Evolutionary conservation across 1,140 invertebrate species (phyloP).

Genomic region (Choristoneura fumiferana): DNA sequence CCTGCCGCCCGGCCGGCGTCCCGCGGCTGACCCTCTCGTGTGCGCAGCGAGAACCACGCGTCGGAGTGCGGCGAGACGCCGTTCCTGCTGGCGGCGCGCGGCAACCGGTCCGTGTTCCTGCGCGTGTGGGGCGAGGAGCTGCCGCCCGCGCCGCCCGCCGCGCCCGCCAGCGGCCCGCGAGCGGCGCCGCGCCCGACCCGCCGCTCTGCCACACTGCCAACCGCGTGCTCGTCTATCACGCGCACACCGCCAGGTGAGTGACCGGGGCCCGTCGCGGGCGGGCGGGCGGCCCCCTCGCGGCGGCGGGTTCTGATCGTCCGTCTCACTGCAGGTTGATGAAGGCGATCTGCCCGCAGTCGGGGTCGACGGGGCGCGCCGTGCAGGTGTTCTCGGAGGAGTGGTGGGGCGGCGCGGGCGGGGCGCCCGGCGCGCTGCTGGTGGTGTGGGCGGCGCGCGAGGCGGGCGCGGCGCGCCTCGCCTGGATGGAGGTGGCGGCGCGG

Average conservation of each 20-base stretch:
- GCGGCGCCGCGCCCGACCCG: slow-evolving; percentile 67
- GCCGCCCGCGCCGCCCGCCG: slow-evolving; percentile 9
- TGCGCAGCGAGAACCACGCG: slow-evolving; percentile 58
- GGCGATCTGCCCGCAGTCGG: slow-evolving; percentile 86
- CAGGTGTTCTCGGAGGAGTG: slow-evolving; percentile 59
- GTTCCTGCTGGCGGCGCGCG: slow-evolving; percentile 86
- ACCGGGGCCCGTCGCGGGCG: too few relatives aligned
- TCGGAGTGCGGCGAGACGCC: slow-evolving; percentile 86
- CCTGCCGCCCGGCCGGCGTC: too few relatives aligned
- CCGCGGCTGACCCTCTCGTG: neutral
- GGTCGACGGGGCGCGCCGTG: slow-evolving; percentile 83
- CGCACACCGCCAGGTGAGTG: slow-evolving; percentile 74
- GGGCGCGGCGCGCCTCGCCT: slow-evolving; percentile 45
- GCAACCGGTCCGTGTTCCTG: slow-evolving; percentile 86
- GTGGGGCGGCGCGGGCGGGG: slow-evolving; percentile 52
- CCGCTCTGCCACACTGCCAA: slow-evolving; percentile 81
- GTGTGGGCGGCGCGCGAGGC: slow-evolving; percentile 57
- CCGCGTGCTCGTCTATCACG: slow-evolving; percentile 82
- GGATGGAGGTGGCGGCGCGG: slow-evolving; percentile 65
- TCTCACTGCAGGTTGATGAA: slow-evolving; percentile 82
- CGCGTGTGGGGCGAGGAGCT: slow-evolving; percentile 83
- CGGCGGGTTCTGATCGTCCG: too few relatives aligned
- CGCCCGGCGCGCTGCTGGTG: slow-evolving; percentile 42
- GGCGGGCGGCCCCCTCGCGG: too few relatives aligned
- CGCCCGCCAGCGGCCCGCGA: slow-evolving; percentile 20